These are phyloP conservation scores for Dicranocentrus wangi DNA, from an alignment of 2,888 invertebrate species.

Conservation along the genomic window DNA sequence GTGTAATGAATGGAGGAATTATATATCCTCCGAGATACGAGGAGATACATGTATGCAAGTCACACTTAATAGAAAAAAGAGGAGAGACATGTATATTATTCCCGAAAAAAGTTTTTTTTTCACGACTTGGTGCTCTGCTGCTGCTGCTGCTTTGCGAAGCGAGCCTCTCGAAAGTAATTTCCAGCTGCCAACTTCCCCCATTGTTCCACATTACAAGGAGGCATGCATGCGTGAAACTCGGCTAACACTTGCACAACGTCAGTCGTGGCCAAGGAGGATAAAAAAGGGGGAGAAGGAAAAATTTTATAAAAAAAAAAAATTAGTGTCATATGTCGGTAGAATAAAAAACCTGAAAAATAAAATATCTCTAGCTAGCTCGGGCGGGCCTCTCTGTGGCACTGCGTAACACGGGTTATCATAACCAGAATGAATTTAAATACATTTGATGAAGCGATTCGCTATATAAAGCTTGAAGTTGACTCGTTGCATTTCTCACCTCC, in stretches of 20 bases:
- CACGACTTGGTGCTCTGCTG: too few relatives aligned
- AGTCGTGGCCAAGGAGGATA: neutral
- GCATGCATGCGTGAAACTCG: conserved; percentile 43
- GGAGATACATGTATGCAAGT: neutral
- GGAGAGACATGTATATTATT: neutral
- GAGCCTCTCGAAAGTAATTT: conserved; percentile 38
- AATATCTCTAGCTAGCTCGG: neutral
- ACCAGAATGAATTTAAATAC: conserved; percentile 2
- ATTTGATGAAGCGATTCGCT: neutral
- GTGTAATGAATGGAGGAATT: conserved; percentile 14
- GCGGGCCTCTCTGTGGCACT: neutral
- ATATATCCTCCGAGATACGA: too few relatives aligned
- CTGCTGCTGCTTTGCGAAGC: too few relatives aligned
- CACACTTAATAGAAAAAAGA: too few relatives aligned
- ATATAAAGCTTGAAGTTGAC: neutral
- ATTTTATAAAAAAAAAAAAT: neutral
- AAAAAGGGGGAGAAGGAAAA: conserved; percentile 14
- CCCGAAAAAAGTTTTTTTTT: conserved; percentile 14
- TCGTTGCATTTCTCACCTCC: neutral
- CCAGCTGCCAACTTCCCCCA: conserved; percentile 18
- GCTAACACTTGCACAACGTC: neutral
- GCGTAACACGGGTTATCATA: neutral
- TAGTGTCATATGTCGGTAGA: conserved; percentile 1
- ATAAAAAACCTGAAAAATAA: neutral
- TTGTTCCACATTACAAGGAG: conserved; percentile 32